Percentiles rank a stretch among this genome's conserved stretches.
Evolutionary conservation across 2,113 vertebrate genomes (phyloP).

Genomic region (Empidonax traillii): DNA sequence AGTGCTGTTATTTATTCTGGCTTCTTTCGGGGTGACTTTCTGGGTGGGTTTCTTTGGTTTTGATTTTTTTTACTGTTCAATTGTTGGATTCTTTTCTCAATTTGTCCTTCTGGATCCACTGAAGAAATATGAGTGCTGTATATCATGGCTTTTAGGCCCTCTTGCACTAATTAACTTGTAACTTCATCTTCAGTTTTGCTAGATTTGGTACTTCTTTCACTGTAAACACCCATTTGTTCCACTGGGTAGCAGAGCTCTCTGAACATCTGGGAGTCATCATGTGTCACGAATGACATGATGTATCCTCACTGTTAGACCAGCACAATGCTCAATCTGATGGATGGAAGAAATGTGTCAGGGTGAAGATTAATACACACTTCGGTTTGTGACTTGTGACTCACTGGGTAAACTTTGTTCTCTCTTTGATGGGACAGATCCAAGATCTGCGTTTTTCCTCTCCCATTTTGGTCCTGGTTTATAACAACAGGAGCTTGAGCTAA

Average conservation of each 20-base stretch:
- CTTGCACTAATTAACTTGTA: slow-evolving; percentile 68
- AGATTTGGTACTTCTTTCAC: slow-evolving; percentile 64
- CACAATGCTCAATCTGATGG: slow-evolving; percentile 69
- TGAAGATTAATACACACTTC: slow-evolving; percentile 35
- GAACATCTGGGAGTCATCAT: slow-evolving; percentile 76
- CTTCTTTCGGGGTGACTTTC: background rate
- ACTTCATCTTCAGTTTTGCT: slow-evolving; percentile 62
- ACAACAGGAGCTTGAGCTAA: background rate
- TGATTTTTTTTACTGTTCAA: background rate
- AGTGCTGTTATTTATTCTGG: slow-evolving; percentile 36
- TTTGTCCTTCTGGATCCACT: slow-evolving; percentile 50
- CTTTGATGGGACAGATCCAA: slow-evolving; percentile 45
- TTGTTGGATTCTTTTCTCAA: slow-evolving; percentile 37
- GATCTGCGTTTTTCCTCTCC: slow-evolving; percentile 24
- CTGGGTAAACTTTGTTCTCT: slow-evolving; percentile 42
- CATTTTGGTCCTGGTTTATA: slow-evolving; percentile 51
- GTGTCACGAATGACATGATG: slow-evolving; percentile 72
- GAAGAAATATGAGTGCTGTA: background rate
- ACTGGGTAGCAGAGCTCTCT: slow-evolving; percentile 53
- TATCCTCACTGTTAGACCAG: slow-evolving; percentile 67
- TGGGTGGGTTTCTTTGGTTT: background rate
- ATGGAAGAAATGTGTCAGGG: slow-evolving; percentile 57
- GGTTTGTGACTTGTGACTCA: slow-evolving; percentile 65
- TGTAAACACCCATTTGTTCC: slow-evolving; percentile 69
- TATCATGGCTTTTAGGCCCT: background rate